Evolutionary conservation across 1,140 invertebrate species (phyloP).

Genomic region (Heliconius congener): DNA sequence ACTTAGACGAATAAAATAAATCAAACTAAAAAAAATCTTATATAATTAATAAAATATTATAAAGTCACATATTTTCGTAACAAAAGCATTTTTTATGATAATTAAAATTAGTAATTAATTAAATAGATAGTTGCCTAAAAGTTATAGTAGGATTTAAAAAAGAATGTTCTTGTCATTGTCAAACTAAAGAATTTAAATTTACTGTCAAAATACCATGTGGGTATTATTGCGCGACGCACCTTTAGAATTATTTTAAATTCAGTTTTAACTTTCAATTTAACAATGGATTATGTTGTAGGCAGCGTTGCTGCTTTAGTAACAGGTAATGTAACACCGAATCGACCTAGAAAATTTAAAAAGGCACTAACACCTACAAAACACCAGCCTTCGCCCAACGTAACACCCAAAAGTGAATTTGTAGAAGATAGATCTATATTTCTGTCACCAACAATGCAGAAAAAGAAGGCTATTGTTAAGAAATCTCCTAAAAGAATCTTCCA

Average conservation of each 20-base stretch:
- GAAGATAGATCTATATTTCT: conserved; percentile 71
- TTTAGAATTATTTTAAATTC: neutral
- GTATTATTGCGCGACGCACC: neutral
- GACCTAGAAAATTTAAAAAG: conserved; percentile 62
- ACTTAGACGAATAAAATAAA: too few species aligned
- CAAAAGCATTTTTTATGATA: too few species aligned
- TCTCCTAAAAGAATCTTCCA: conserved; percentile 77
- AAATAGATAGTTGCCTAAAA: neutral
- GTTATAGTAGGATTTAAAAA: too few species aligned
- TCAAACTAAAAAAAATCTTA: too few species aligned
- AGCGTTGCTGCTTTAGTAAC: conserved; percentile 70
- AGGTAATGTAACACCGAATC: conserved; percentile 72
- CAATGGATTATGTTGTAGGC: conserved; percentile 74
- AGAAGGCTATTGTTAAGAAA: conserved; percentile 74
- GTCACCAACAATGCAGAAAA: conserved; percentile 69
- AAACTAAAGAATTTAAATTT: neutral
- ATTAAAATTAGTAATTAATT: too few species aligned
- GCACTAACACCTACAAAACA: conserved; percentile 73
- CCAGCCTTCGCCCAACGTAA: conserved; percentile 73
- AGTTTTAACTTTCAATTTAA: conserved; percentile 14
- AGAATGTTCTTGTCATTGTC: conserved; percentile 3
- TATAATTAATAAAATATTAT: too few species aligned
- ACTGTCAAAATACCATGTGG: conserved; percentile 36
- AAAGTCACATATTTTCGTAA: too few species aligned
- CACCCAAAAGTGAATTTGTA: conserved; percentile 69